Conservation (phyloP, 2,888 invertebrate species). For the Dione vanillae region DNA sequence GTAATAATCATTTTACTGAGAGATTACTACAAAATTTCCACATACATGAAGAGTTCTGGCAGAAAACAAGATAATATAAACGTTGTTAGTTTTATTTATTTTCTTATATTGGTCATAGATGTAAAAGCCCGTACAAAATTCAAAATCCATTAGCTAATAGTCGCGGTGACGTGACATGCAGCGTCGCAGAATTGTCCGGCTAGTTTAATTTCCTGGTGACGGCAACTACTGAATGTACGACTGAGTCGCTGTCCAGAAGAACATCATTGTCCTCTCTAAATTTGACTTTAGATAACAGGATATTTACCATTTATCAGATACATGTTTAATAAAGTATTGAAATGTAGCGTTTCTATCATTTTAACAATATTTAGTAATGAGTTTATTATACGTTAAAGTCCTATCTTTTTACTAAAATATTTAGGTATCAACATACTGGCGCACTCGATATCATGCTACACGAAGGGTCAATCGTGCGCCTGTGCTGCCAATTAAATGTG, state of each 20-base stretch:
- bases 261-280: slow-evolving; percentile 24
- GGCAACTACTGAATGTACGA: slow-evolving; percentile 67
- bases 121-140: slow-evolving; percentile 14
- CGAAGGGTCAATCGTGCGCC: slow-evolving; percentile 36
- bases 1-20: neutral
- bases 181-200: slow-evolving; percentile 58
- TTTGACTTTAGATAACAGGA: slow-evolving; percentile 1
- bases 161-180: slow-evolving; percentile 66
- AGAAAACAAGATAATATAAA: neutral
- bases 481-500: slow-evolving; percentile 44
- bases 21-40: neutral
- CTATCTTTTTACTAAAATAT: neutral
- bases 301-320: slow-evolving; percentile 5
- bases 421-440: slow-evolving; percentile 1
- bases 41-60: neutral
- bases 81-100: neutral
- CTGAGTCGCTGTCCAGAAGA: slow-evolving; percentile 47
- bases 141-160: slow-evolving; percentile 59
- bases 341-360: no score
- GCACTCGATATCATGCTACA: slow-evolving; percentile 7
- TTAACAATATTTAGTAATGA: no score
- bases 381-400: no score
- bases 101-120: slow-evolving; percentile 15
- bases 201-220: slow-evolving; percentile 80
- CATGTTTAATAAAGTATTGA: neutral